These are phyloP conservation scores for Scalopus aquaticus DNA, from an alignment of 2,113 vertebrate genomes.

Conservation along the genomic window DNA sequence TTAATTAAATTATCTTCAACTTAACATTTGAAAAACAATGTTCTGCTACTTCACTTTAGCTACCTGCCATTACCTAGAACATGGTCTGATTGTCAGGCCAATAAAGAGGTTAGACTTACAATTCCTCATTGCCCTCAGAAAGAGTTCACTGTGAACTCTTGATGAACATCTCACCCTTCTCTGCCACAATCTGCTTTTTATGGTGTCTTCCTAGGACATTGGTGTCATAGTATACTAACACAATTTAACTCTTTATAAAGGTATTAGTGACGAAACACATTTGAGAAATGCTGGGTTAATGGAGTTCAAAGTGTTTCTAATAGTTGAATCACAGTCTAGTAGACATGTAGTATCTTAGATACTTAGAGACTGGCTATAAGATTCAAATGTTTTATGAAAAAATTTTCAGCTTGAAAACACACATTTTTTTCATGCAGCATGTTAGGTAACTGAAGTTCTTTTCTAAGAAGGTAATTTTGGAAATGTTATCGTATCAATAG, in stretches of 20 bases:
- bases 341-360: not conserved
- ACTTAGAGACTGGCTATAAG: not conserved
- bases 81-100: not conserved
- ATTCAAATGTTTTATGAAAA: not conserved
- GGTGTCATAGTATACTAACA: not conserved
- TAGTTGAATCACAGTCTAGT: not conserved
- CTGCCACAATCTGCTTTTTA: not conserved
- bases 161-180: not conserved
- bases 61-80: not conserved
- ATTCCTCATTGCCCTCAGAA: accelerated
- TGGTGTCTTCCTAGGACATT: not conserved
- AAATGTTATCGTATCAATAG: not conserved
- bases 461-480: not conserved
- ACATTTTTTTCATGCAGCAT: not conserved
- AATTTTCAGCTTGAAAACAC: not conserved
- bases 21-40: not conserved
- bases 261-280: not conserved
- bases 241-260: not conserved
- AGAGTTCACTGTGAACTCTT: not conserved
- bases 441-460: not conserved
- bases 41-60: not conserved
- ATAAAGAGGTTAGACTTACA: accelerated
- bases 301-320: not conserved
- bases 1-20: not conserved
- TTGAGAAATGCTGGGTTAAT: not conserved